Conservation (phyloP, 2,888 invertebrate genomes). For the Hecatera dysodea region DNA sequence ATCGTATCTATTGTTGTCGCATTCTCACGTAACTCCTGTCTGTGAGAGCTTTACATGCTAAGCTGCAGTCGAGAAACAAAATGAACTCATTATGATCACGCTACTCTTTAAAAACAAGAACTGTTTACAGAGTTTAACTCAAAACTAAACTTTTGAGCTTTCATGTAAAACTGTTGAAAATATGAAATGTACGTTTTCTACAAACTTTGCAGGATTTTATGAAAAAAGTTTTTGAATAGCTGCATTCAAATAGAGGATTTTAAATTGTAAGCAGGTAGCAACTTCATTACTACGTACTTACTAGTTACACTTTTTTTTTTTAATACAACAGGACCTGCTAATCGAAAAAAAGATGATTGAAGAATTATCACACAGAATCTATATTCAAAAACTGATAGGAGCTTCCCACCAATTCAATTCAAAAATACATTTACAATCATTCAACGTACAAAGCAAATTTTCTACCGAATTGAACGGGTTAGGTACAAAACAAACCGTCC, state of each 20-base stretch:
- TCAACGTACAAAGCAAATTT: slow-evolving; percentile 41
- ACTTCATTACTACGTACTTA: too few species aligned
- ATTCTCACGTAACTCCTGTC: not conserved
- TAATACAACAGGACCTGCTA: not conserved
- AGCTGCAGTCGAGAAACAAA: not conserved
- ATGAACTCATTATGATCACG: not conserved
- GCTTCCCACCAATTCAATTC: slow-evolving; percentile 1
- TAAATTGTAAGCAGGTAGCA: not conserved
- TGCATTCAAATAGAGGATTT: not conserved
- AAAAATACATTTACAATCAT: slow-evolving; percentile 2
- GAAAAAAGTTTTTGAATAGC: slow-evolving; percentile 27
- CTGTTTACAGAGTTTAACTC: slow-evolving; percentile 4
- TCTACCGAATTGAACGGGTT: slow-evolving; percentile 51
- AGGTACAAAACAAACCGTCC: slow-evolving; percentile 53
- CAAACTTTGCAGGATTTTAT: slow-evolving; percentile 32
- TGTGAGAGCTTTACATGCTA: not conserved
- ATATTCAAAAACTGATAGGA: not conserved
- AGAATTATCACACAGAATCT: not conserved
- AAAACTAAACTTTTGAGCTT: slow-evolving; percentile 4
- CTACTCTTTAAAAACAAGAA: slow-evolving; percentile 22
- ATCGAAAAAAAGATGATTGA: not conserved
- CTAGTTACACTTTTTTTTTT: too few species aligned
- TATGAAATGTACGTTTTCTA: not conserved
- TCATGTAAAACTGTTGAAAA: slow-evolving; percentile 20
- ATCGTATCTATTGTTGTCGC: not conserved